Percentiles rank a stretch among this genome's conserved stretches.
Conservation (phyloP, 2,113 vertebrate genomes). For the Gnathonemus longibarbis region DNA sequence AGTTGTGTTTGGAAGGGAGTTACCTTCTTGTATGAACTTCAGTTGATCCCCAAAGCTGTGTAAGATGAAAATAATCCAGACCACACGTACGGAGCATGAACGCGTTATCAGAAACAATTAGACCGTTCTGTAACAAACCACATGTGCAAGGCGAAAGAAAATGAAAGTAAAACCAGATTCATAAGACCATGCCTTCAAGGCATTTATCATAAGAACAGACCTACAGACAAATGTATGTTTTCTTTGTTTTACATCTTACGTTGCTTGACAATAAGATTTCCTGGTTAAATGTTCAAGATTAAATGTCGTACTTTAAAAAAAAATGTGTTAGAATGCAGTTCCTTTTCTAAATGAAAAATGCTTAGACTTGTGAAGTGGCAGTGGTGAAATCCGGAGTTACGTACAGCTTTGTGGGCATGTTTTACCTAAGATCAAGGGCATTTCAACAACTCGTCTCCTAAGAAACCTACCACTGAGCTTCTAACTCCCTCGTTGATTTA, state of each 20-base stretch:
- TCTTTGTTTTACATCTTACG: not conserved
- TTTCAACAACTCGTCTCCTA: not conserved
- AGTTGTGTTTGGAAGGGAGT: not conserved
- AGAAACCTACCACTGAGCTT: not conserved
- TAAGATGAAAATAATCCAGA: not conserved
- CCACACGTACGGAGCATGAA: not conserved
- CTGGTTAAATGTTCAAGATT: not conserved
- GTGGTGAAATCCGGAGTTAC: not conserved
- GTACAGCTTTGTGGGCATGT: not conserved
- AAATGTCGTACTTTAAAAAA: not conserved
- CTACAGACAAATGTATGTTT: not conserved
- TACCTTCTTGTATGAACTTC: not conserved
- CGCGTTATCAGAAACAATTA: not conserved
- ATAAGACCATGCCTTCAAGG: not conserved
- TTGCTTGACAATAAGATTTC: not conserved
- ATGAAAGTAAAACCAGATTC: not conserved
- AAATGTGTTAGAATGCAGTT: not conserved
- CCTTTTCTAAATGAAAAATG: not conserved
- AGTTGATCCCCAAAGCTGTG: not conserved
- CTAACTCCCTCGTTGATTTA: not conserved
- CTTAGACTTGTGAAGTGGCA: not conserved
- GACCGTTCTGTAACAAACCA: not conserved
- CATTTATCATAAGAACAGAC: not conserved
- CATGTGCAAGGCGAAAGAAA: not conserved
- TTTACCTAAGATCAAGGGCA: not conserved